Evolutionary conservation across 2,797 vertebrate species (phyloP), one percentile per base, ranked within the genome.

Genomic region (Labeo calbasu): DNA sequence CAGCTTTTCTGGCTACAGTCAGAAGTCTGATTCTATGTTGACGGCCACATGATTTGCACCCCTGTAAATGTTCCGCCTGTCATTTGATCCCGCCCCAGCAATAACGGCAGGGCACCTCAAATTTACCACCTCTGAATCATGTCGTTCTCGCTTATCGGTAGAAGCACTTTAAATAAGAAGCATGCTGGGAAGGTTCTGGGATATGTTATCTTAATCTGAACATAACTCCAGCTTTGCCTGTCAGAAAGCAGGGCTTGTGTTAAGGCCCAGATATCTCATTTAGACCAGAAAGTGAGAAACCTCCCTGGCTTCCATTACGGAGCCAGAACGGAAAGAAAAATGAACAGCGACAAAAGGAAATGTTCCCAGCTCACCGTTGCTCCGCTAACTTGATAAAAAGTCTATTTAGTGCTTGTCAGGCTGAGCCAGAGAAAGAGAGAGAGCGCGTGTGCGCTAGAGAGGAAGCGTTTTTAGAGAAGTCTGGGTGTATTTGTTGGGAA

Each of bases 381-480:
- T 90, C 84, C 53, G 88, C 92, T 89, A 89, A 92, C 90, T 82
- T 91, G 92, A 93, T 93, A 92, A 93, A 94, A 93, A 94, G 93
- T 95, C 94, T 92, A 93, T 95, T 95, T 94, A 93, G 93, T 92
- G 92, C 91, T 91, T 88, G 88, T 90, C 89, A 91, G 91, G 83
- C 92, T 59, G 65, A 83, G 91, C 82, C 85, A 84, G 89, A 90
- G 87, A 91, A 86, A 88, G 83, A 77, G 75, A 68, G 43, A 51
- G 80, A 89, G n/a, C 0, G 28, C 1, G 25, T 75, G 72, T 55
- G 28, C 2, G 8, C 12, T 14, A 55, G 28, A 76, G 51, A 76
- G 28, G 36, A 57, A 76, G 86, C 90, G 88, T 93, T 93, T 94
- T 94, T 94, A 94, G 92, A 92, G 23, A 93, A 92, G 92, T 91